These are phyloP conservation scores for Petrocephalus zakoni DNA, from an alignment of 2,113 vertebrate genomes.

Conservation along the genomic window DNA sequence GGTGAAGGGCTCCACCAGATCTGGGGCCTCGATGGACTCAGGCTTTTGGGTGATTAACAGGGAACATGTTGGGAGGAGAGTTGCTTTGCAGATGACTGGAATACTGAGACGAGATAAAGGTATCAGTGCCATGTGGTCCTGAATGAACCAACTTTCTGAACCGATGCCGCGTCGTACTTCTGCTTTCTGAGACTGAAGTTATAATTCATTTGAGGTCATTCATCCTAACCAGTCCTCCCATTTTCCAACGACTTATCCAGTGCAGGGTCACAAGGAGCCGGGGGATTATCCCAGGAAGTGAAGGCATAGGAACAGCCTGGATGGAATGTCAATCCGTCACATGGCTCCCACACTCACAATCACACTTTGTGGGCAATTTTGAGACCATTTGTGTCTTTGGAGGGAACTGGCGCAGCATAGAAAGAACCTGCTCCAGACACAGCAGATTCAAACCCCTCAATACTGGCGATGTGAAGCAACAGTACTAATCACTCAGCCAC, in stretches of 20 bases:
- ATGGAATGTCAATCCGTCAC: neutral
- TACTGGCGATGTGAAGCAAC: neutral
- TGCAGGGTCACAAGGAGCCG: too few species aligned
- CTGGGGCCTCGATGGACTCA: too few species aligned
- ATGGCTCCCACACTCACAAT: neutral
- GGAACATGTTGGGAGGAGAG: too few species aligned
- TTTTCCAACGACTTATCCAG: too few species aligned
- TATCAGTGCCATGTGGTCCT: too few species aligned
- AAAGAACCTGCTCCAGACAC: neutral
- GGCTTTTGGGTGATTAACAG: too few species aligned
- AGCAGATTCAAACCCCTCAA: neutral
- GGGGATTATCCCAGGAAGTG: neutral
- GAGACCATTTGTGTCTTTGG: neutral
- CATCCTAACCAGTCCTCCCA: neutral
- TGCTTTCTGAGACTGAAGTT: neutral
- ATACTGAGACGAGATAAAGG: too few species aligned
- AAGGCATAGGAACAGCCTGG: neutral
- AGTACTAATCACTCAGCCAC: neutral
- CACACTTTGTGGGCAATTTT: neutral
- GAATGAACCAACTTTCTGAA: too few species aligned
- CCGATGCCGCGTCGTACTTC: neutral
- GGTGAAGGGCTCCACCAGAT: too few species aligned
- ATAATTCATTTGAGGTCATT: neutral
- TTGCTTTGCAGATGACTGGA: too few species aligned
- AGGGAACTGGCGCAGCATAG: neutral